These are phyloP conservation scores for Invenusta paracnida DNA, from an alignment of 2,888 invertebrate genomes.

Conservation along the genomic window DNA sequence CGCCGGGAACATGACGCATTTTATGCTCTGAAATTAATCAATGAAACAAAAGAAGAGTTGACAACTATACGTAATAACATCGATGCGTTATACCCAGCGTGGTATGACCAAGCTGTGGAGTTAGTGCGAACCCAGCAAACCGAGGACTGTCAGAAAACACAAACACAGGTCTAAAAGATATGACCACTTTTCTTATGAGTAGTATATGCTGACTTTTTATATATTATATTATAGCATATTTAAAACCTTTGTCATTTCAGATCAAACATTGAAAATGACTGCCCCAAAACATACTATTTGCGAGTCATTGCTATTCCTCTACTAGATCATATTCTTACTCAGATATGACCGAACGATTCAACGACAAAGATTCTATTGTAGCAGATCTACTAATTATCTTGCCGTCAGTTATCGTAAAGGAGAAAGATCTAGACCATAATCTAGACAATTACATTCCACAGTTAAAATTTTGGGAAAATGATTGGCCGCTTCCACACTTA, in stretches of 20 bases:
- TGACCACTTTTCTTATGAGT: too few relatives aligned
- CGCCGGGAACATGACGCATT: not conserved
- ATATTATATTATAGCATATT: too few relatives aligned
- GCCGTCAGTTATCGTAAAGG: not conserved
- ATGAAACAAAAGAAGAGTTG: not conserved
- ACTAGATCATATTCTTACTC: not conserved
- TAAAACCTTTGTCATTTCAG: too few relatives aligned
- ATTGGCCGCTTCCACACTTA: not conserved
- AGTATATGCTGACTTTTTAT: too few relatives aligned
- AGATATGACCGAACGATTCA: not conserved
- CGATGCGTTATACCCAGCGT: not conserved
- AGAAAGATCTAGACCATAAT: not conserved
- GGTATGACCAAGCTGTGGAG: not conserved
- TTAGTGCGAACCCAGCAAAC: not conserved
- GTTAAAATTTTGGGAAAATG: slow-evolving; percentile 2
- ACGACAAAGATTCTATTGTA: not conserved
- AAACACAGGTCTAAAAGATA: too few relatives aligned
- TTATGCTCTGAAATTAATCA: not conserved
- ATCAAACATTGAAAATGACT: not conserved
- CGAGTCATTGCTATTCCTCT: not conserved
- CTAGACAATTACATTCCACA: not conserved
- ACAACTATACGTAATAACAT: not conserved
- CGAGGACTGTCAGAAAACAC: not conserved
- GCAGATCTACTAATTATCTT: not conserved
- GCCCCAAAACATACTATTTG: not conserved